Evolutionary conservation across 1,140 invertebrate species (phyloP), one percentile per base, ranked within the genome.

Genomic region (Aricia agestis): DNA sequence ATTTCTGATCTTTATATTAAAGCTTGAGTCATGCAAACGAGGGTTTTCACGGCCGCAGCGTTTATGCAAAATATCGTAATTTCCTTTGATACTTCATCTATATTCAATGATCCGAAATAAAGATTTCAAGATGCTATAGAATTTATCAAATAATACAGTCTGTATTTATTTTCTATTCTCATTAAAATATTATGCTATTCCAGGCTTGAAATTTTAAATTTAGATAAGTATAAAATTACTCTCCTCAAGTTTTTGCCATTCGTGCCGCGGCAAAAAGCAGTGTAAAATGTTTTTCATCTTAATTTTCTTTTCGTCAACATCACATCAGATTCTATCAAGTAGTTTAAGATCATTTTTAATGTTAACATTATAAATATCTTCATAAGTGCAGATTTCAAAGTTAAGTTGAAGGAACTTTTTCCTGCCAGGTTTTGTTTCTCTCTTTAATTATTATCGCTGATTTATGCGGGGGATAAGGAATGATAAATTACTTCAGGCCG

Each of bases 11-110:
- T 66, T 6, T 66, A 31, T 66, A 15, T 66, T 66, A 66, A 79
- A 72, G 36, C 72, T 68, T 72, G 76, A 82, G 76, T 74, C 78
- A 83, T 85, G 79, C 80, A 88, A 86, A 82, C 36, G 78, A 78
- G 81, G 78, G 73, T 81, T 85, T 86, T 80, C 80, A 82, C 72
- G 76, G 83, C 84, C 84, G 81, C 76, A 87, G 87, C 82, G 86
- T 86, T 87, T 86, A 84, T 84, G 81, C 81, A 80, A 72, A 70
- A 59, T 83, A 78, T 81, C 79, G 84, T 85, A 87, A 87, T 87
- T 89, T 89, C 74, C 82, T 87, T 89, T 87, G 86, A 89, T 86
- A 85, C 85, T 84, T 86, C 85, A 85, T 89, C 84, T 89, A 86
- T 87, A 89, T 87, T 89, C 86, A 89, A 87, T 89, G 85, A 86